Conservation (phyloP, 2,797 vertebrate species). For the Gymnoscopelus braueri region DNA sequence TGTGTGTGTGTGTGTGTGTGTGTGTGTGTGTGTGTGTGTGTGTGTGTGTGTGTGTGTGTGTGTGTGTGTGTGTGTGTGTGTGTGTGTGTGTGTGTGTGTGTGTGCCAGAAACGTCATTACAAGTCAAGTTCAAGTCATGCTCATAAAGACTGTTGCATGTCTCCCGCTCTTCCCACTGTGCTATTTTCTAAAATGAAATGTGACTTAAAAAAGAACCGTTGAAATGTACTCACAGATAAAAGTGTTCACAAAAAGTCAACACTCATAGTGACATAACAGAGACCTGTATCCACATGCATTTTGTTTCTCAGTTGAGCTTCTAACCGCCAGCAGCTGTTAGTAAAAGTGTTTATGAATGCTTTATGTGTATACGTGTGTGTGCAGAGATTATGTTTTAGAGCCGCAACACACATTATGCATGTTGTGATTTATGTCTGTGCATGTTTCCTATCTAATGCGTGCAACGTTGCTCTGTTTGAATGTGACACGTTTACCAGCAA, state of each 20-base stretch:
- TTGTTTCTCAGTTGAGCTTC: conserved; percentile 2
- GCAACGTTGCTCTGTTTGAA: conserved; percentile 32
- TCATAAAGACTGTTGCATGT: too few relatives aligned
- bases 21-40: neutral
- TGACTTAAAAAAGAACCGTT: too few relatives aligned
- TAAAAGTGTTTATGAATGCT: neutral
- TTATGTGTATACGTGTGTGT: neutral
- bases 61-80: neutral
- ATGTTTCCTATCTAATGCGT: conserved; percentile 15
- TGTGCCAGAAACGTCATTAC: conserved; percentile 5
- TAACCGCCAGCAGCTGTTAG: neutral
- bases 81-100: neutral
- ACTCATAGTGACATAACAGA: neutral
- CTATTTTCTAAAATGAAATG: too few relatives aligned
- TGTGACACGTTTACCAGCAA: conserved; percentile 38
- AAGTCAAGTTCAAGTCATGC: too few relatives aligned
- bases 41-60: conserved; percentile 4
- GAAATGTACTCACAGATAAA: too few relatives aligned
- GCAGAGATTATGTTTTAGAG: neutral
- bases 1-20: neutral
- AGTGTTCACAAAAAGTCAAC: too few relatives aligned
- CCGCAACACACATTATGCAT: neutral
- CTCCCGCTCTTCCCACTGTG: too few relatives aligned
- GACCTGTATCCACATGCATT: neutral
- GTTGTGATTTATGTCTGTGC: conserved; percentile 3